Evolutionary conservation across 2,113 vertebrate species (phyloP).

Genomic region (Pyrgilauda ruficollis): DNA sequence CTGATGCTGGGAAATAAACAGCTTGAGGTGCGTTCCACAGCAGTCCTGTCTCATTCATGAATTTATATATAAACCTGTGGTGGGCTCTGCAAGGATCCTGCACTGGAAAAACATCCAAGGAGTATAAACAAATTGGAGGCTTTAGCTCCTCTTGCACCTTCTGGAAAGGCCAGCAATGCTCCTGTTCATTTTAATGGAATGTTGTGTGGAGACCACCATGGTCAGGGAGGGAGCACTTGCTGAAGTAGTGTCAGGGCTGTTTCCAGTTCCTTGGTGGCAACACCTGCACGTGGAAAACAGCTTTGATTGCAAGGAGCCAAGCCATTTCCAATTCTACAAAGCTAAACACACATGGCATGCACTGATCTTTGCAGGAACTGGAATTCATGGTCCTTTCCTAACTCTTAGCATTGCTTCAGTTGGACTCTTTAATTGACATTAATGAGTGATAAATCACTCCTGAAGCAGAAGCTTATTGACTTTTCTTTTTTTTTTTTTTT

Average conservation of each 20-base stretch:
- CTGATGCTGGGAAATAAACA: background rate
- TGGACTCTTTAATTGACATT: background rate
- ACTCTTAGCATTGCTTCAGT: background rate
- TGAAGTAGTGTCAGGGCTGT: background rate
- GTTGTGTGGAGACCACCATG: rapidly evolving
- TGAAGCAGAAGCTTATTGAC: background rate
- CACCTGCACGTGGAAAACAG: background rate
- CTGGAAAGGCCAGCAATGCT: background rate
- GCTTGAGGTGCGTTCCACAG: background rate
- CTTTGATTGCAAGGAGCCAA: background rate
- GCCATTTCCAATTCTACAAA: background rate
- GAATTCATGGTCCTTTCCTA: background rate
- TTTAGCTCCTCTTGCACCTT: background rate
- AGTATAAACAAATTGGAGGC: background rate
- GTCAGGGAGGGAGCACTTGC: background rate
- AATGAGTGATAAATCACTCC: background rate
- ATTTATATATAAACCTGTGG: background rate
- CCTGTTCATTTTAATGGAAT: background rate
- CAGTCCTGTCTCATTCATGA: rapidly evolving
- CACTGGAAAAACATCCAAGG: background rate
- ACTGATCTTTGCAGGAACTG: background rate
- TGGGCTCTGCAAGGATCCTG: background rate
- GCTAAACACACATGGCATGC: rapidly evolving
- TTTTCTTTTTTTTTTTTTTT: background rate
- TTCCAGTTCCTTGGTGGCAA: background rate